Conservation (phyloP, 2,888 invertebrate genomes). For the Xanthia togata region DNA sequence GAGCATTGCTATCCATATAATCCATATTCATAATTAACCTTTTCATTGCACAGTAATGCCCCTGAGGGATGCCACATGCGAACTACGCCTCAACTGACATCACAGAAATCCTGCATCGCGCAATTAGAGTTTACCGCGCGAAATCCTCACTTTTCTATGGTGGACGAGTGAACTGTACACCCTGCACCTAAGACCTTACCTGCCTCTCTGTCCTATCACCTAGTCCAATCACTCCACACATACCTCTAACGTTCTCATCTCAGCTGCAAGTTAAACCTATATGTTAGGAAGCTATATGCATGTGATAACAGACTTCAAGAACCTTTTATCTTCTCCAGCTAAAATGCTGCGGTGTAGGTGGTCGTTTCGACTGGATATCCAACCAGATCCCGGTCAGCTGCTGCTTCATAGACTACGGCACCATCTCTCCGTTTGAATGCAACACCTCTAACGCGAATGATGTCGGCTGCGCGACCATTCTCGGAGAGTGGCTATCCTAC, state of each 20-base stretch:
- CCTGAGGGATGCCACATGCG: no score
- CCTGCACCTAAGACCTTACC: neutral
- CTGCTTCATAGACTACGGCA: conserved; percentile 88
- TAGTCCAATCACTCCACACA: neutral
- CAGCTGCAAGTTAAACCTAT: neutral
- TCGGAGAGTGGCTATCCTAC: conserved; percentile 88
- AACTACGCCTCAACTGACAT: no score
- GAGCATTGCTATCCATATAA: neutral
- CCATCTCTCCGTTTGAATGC: conserved; percentile 86
- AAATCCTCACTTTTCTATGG: no score
- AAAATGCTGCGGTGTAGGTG: conserved; percentile 92
- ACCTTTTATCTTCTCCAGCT: conserved; percentile 84
- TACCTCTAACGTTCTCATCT: neutral
- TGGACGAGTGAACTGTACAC: no score
- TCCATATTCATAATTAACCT: neutral
- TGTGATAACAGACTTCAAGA: neutral
- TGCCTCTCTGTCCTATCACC: no score
- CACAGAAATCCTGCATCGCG: no score
- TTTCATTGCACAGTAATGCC: no score
- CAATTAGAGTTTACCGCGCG: no score
- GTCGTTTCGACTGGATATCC: conserved; percentile 89
- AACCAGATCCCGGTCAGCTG: conserved; percentile 91
- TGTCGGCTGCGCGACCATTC: conserved; percentile 88
- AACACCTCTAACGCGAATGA: conserved; percentile 72
- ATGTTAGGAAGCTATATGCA: neutral